These are phyloP conservation scores for Neodon shergylaensis DNA, from an alignment of 2,113 vertebrate genomes.

Conservation along the genomic window DNA sequence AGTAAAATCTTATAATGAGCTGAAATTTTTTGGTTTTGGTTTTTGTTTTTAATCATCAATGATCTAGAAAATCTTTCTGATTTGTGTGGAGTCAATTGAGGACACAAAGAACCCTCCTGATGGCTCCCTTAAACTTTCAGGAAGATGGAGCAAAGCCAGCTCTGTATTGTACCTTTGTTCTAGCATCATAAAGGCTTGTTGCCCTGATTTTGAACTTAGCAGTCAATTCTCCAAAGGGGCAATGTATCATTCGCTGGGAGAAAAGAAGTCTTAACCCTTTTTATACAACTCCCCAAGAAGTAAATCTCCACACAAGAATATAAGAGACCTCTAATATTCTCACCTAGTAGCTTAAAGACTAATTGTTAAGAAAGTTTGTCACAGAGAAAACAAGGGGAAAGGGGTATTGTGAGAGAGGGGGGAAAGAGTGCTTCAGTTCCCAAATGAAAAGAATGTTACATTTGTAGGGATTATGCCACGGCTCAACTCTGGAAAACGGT, in stretches of 20 bases:
- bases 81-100: slow-evolving; percentile 56
- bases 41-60: slow-evolving; percentile 35
- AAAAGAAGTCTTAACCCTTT: slow-evolving; percentile 56
- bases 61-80: slow-evolving; percentile 69
- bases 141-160: slow-evolving; percentile 13
- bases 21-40: neutral
- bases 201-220: slow-evolving; percentile 63
- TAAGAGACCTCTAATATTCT: slow-evolving; percentile 33
- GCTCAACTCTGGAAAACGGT: slow-evolving; percentile 77
- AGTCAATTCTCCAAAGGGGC: slow-evolving; percentile 61
- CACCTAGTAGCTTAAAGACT: slow-evolving; percentile 50
- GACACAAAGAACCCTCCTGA: slow-evolving; percentile 25
- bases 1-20: slow-evolving; percentile 69
- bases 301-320: slow-evolving; percentile 47
- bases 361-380: slow-evolving; percentile 63
- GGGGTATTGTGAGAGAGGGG: slow-evolving; percentile 71
- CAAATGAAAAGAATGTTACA: slow-evolving; percentile 66
- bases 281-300: slow-evolving; percentile 45
- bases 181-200: slow-evolving; percentile 52
- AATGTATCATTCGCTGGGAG: slow-evolving; percentile 46
- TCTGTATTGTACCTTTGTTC: slow-evolving; percentile 27
- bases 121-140: slow-evolving; percentile 56
- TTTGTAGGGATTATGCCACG: slow-evolving; percentile 63
- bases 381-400: slow-evolving; percentile 64
- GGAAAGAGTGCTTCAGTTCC: slow-evolving; percentile 81